Percentiles rank a stretch among this genome's conserved stretches.
Conservation (phyloP, 2,113 vertebrate genomes). For the Alaudala cheleensis region DNA sequence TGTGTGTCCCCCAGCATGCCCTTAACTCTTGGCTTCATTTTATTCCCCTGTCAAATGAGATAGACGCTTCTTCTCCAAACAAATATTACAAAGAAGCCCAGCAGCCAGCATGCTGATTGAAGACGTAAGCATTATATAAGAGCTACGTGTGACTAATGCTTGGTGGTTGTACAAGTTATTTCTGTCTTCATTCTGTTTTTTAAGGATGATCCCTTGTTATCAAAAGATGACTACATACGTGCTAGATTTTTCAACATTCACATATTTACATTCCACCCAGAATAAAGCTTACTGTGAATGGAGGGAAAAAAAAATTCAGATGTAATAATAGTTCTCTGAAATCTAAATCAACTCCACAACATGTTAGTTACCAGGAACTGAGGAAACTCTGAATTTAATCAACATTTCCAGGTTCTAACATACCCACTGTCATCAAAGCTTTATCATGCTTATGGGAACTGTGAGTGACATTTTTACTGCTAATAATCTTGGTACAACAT, state of each 20-base stretch:
- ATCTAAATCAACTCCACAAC: background rate
- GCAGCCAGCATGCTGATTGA: background rate
- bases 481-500: background rate
- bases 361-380: constrained; percentile 10
- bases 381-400: background rate
- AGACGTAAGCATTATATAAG: constrained; percentile 60
- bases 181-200: constrained; percentile 58
- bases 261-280: background rate
- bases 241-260: background rate
- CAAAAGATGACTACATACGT: background rate
- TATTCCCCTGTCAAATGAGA: background rate
- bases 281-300: background rate
- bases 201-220: constrained; percentile 13
- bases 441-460: background rate
- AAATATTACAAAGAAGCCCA: background rate
- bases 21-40: background rate
- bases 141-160: constrained; percentile 50
- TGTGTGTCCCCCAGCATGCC: background rate
- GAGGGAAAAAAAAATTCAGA: background rate
- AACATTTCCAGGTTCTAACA: background rate
- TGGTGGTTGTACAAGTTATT: constrained; percentile 48
- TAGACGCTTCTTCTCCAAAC: background rate
- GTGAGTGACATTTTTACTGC: background rate
- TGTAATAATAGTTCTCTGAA: constrained; percentile 13
- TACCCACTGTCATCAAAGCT: background rate